Conservation (phyloP, 2,797 vertebrate genomes). For the Adrianichthys oophorus region DNA sequence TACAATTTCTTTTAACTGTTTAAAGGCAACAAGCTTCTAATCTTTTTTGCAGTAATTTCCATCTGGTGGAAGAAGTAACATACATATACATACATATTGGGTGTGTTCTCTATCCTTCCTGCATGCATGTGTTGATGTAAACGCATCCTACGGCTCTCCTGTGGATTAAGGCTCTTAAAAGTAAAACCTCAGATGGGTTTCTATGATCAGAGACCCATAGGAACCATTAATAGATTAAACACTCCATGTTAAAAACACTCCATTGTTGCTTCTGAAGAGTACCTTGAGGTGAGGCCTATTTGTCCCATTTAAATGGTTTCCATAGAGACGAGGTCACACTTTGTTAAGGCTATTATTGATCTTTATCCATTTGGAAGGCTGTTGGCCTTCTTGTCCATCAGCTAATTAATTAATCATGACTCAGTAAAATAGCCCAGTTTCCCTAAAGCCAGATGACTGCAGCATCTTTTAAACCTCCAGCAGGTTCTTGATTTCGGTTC, state of each 20-base stretch:
- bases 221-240: slow-evolving; percentile 69
- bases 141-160: slow-evolving; percentile 25
- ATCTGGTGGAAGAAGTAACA: slow-evolving; percentile 35
- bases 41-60: slow-evolving; percentile 28
- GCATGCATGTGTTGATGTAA: slow-evolving; percentile 18
- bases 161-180: slow-evolving; percentile 33
- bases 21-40: slow-evolving; percentile 5
- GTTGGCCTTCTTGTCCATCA: slow-evolving; percentile 64
- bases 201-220: slow-evolving; percentile 57
- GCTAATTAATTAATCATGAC: slow-evolving; percentile 75
- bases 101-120: slow-evolving; percentile 20
- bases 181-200: slow-evolving; percentile 55
- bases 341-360: slow-evolving; percentile 71
- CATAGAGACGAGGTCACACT: slow-evolving; percentile 70
- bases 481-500: slow-evolving; percentile 8
- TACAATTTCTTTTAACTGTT: slow-evolving; percentile 8
- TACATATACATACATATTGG: slow-evolving; percentile 9
- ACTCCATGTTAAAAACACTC: slow-evolving; percentile 51
- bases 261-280: slow-evolving; percentile 33
- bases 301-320: slow-evolving; percentile 65
- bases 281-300: slow-evolving; percentile 63
- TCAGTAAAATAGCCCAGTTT: slow-evolving; percentile 60
- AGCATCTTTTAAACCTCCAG: slow-evolving; percentile 33
- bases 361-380: slow-evolving; percentile 67
- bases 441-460: slow-evolving; percentile 50